These are phyloP conservation scores for Andinoacara biseriatus DNA, from an alignment of 2,113 vertebrate species.

Conservation along the genomic window DNA sequence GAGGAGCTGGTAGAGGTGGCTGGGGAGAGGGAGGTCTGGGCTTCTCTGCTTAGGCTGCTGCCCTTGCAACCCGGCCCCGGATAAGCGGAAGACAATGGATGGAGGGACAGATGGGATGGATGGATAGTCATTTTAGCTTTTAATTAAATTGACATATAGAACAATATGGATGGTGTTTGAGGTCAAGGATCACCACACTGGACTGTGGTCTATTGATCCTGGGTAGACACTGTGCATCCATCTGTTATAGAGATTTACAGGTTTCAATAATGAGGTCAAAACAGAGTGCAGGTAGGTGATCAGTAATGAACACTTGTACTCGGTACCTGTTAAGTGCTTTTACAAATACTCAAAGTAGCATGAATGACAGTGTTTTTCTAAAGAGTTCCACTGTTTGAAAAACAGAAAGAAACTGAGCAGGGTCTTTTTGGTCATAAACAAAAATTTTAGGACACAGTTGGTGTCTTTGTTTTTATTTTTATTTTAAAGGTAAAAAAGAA, in stretches of 20 bases:
- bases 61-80: too few species aligned
- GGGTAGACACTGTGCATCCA: not conserved
- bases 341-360: not conserved
- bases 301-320: not conserved
- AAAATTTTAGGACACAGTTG: not conserved
- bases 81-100: too few species aligned
- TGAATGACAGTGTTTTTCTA: not conserved
- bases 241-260: conserved; percentile 4
- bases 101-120: not conserved
- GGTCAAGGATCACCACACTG: conserved; percentile 23
- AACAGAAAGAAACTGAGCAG: not conserved
- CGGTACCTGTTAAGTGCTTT: not conserved
- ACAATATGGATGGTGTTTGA: not conserved
- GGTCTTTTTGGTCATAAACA: too few species aligned
- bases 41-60: too few species aligned
- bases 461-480: not conserved
- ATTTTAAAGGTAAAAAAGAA: not conserved
- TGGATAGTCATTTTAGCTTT: not conserved
- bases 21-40: too few species aligned
- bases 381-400: not conserved
- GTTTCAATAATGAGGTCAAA: conserved; percentile 16
- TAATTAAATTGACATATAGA: not conserved
- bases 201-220: conserved; percentile 18
- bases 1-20: too few species aligned
- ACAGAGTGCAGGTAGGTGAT: not conserved